phyloP scores from a whole-genome alignment of 1,140 invertebrate genomes.

The Andricus grossulariae region DNA sequence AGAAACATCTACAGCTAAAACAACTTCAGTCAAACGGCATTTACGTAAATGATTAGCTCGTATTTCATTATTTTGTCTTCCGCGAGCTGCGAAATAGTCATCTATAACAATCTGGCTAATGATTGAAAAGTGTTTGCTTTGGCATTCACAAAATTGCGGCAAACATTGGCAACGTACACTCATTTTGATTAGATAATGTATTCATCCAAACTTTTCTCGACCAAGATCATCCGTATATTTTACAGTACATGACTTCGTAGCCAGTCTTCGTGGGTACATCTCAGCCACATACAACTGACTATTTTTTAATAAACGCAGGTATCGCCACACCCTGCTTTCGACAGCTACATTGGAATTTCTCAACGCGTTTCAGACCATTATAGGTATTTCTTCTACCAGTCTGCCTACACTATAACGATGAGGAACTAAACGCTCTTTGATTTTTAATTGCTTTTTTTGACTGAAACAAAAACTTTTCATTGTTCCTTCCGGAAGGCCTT shows the following conservation, averaged over 20 bases:
- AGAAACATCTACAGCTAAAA: too few relatives aligned
- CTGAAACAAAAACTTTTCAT: conserved; percentile 37
- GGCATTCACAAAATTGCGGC: too few relatives aligned
- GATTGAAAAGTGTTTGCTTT: too few relatives aligned
- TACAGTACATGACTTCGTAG: neutral
- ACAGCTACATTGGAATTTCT: neutral
- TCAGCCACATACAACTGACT: conserved; percentile 24
- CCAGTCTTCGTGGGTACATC: conserved; percentile 2
- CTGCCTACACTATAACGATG: neutral
- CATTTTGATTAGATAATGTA: too few relatives aligned
- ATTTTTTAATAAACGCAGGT: conserved; percentile 35
- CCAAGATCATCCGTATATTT: neutral
- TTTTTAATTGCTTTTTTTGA: neutral
- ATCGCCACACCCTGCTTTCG: neutral
- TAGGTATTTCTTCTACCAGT: neutral
- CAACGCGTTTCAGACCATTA: neutral
- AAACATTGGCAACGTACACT: too few relatives aligned
- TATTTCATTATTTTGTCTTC: too few relatives aligned
- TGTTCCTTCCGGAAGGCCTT: conserved; percentile 37
- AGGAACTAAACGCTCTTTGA: neutral
- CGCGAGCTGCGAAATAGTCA: too few relatives aligned
- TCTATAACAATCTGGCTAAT: too few relatives aligned
- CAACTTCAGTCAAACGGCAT: too few relatives aligned
- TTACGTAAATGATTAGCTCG: too few relatives aligned
- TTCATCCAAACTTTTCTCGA: too few relatives aligned